These are phyloP conservation scores for Pteronura brasiliensis DNA, from an alignment of 2,113 vertebrate species.

Conservation along the genomic window DNA sequence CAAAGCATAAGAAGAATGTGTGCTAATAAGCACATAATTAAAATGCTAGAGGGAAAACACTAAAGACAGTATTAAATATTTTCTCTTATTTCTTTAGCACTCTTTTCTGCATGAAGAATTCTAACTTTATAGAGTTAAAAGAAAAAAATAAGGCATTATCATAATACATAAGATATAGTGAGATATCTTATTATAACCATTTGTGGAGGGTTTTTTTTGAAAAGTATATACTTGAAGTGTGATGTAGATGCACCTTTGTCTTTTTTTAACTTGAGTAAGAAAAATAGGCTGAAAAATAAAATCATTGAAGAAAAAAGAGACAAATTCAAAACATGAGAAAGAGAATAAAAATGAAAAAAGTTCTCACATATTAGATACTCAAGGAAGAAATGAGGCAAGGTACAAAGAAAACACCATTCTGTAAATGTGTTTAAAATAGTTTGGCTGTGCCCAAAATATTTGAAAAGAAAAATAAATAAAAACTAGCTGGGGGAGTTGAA, in stretches of 20 bases:
- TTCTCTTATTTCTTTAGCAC: neutral
- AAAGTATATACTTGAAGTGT: neutral
- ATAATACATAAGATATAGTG: neutral
- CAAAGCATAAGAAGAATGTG: neutral
- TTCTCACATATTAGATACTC: neutral
- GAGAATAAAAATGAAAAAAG: neutral
- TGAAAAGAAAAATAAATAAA: constrained; percentile 26
- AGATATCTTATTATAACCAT: neutral
- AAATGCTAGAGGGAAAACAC: constrained; percentile 8
- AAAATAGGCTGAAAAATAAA: neutral
- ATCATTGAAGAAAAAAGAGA: neutral
- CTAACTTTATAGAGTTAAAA: neutral
- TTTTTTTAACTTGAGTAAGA: neutral
- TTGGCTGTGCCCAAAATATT: neutral
- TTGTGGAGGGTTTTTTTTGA: neutral
- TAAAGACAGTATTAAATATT: neutral
- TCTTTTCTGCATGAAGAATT: neutral
- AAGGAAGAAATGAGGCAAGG: neutral
- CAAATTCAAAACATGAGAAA: neutral
- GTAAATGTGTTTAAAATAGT: neutral
- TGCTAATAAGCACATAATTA: neutral
- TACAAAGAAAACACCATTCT: neutral
- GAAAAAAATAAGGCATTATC: neutral
- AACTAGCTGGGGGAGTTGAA: neutral
- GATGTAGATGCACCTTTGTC: neutral